A percentile compares a stretch with the other conserved stretches of the same genome.
Conservation (phyloP, 2,113 vertebrate genomes). For the Ophthalmolycus amberensis region DNA sequence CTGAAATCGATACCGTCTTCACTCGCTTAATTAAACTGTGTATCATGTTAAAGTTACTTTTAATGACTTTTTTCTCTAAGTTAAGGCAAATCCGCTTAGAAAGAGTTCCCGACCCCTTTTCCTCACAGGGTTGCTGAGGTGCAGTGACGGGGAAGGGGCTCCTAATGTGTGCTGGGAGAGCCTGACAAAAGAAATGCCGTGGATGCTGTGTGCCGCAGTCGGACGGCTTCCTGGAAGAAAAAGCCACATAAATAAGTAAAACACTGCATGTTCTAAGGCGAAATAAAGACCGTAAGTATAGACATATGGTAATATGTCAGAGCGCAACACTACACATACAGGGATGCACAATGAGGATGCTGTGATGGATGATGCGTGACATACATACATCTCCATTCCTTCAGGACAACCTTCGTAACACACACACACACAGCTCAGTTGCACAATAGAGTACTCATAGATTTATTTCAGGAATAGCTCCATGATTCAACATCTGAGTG, state of each 20-base stretch:
- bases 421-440: constrained; percentile 28
- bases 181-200: constrained; percentile 13
- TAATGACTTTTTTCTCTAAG: constrained; percentile 48
- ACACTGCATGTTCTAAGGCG: constrained; percentile 8
- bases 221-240: constrained; percentile 18
- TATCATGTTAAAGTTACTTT: constrained; percentile 38
- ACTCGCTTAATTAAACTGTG: constrained; percentile 39
- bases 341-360: constrained; percentile 28
- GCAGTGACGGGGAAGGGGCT: background rate
- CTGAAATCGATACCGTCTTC: constrained; percentile 49
- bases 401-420: constrained; percentile 14
- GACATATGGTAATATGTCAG: constrained; percentile 49
- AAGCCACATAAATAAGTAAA: constrained; percentile 67
- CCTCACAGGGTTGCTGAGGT: background rate
- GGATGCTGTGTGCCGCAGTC: constrained; percentile 20
- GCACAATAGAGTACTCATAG: constrained; percentile 43
- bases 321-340: constrained; percentile 31
- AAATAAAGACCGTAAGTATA: constrained; percentile 17
- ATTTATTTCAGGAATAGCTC: constrained; percentile 66
- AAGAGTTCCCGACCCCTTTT: background rate
- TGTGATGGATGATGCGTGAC: constrained; percentile 43
- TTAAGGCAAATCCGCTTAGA: constrained; percentile 13
- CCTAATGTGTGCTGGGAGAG: constrained; percentile 13
- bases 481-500: constrained; percentile 71
- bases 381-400: constrained; percentile 28